Conservation (phyloP, 2,888 invertebrate genomes). For the Alitta virens region DNA sequence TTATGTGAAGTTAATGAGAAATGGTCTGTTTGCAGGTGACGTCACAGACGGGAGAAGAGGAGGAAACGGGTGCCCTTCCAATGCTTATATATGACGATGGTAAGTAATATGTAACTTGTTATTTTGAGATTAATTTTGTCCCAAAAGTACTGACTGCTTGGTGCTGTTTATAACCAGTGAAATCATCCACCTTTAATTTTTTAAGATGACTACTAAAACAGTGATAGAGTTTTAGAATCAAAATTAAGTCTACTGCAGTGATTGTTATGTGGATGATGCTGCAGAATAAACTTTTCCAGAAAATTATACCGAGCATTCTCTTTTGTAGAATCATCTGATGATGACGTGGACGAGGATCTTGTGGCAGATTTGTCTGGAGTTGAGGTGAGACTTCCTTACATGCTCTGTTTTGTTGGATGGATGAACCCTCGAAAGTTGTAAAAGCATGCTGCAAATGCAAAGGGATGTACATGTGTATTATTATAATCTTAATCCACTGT, state of each 20-base stretch:
- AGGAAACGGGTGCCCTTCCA: slow-evolving; percentile 31
- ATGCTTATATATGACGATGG: slow-evolving; percentile 48
- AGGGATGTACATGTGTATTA: not conserved
- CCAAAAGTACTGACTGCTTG: no score
- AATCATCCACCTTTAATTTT: no score
- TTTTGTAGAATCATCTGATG: slow-evolving; percentile 40
- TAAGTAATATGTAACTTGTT: no score
- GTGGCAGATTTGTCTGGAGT: slow-evolving; percentile 11
- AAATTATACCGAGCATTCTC: not conserved
- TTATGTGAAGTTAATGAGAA: not conserved
- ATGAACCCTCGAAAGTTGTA: no score
- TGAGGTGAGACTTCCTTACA: not conserved
- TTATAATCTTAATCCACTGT: no score
- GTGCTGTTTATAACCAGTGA: no score
- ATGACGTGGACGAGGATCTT: slow-evolving; percentile 35
- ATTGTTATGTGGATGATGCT: no score
- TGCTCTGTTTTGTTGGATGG: not conserved
- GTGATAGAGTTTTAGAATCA: no score
- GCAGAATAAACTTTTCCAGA: not conserved
- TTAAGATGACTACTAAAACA: no score
- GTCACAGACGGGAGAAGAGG: slow-evolving; percentile 35
- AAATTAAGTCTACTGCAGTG: no score
- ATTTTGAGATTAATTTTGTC: no score
- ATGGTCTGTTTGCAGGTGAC: not conserved
- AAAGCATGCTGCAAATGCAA: no score